Evolutionary conservation across 2,888 invertebrate genomes (phyloP).

Genomic region (Oxystoma pomonae): DNA sequence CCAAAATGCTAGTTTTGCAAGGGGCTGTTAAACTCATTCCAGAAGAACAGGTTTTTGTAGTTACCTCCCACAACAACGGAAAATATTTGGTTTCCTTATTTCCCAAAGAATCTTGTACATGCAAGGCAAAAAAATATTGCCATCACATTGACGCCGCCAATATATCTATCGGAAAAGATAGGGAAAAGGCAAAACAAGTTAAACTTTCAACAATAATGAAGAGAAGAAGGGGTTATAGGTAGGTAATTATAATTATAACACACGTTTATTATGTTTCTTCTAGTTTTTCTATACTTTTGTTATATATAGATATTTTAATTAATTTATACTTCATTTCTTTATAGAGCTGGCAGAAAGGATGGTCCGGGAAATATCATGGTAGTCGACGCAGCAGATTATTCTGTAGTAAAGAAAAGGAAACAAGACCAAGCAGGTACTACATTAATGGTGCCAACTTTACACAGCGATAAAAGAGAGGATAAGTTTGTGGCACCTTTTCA

Average conservation of each 20-base stretch:
- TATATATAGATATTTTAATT: too few species aligned
- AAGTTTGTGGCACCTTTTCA: constrained; percentile 2
- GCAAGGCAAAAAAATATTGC: not conserved
- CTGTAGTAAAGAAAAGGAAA: not conserved
- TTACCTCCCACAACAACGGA: not conserved
- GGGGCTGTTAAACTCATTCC: not conserved
- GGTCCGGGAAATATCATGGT: constrained; percentile 6
- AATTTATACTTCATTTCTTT: too few species aligned
- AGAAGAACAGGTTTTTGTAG: not conserved
- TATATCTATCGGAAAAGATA: constrained; percentile 4
- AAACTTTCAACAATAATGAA: not conserved
- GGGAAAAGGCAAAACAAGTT: constrained; percentile 1
- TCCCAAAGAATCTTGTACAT: constrained; percentile 4
- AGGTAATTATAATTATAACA: too few species aligned
- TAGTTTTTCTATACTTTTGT: too few species aligned
- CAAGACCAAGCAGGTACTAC: not conserved
- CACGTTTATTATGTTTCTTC: too few species aligned
- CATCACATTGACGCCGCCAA: not conserved
- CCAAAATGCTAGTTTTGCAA: not conserved
- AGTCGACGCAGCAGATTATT: constrained; percentile 1
- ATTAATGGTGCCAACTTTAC: not conserved
- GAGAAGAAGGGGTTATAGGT: constrained; percentile 5
- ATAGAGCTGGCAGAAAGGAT: constrained; percentile 6
- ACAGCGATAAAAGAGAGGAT: not conserved
- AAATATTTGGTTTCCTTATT: not conserved